Evolutionary conservation across 2,888 invertebrate species (phyloP), one percentile per base, ranked within the genome.

Genomic region (Cephus pulcher): DNA sequence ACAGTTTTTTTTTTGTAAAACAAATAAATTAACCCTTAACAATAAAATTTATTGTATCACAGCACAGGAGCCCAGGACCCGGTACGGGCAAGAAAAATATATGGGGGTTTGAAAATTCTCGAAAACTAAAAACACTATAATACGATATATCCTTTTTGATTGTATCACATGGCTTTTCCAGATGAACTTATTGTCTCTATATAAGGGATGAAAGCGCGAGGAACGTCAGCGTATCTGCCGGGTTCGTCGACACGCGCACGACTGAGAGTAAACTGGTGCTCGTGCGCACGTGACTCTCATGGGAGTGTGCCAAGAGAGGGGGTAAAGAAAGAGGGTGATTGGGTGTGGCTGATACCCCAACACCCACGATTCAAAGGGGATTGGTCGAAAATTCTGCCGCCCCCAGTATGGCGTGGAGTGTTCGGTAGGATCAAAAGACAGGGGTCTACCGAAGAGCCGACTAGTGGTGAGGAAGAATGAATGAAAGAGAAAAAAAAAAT

Each of bases 261-360:
- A 90, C 90, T 90, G 88, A 81, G 80, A 69, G 69, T 79, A 80
- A 79, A 77, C 80, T 81, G 88, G 83, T 87, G 87, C 88, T 89
- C 86, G 87, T 88, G 90, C 90, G 91, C 91, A 91, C 91, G 91
- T 90, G 90, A 86, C 86, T 81, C 73, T 79, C 78, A 83, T 83
- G 86, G 86, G 71, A 71, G 30, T 71, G 30, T 30, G 33, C 56
- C 23, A 23, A 23, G 56, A 56, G 56, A 56, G 56, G 23, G 56
- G 56, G 23, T 56, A 56, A 56, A 56, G 23, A 9, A 56, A 82
- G 84, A 82, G 83, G 76, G 78, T 79, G 80, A 68, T 74, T 75
- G 82, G 84, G 83, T 83, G 87, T 84, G 88, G 86, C 82, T 78
- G 81, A 80, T 86, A 86, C 86, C 87, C 86, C 84, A 86, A 86